phyloP scores from a whole-genome alignment of 1,140 invertebrate species.

The Drosophila micromelanica region DNA sequence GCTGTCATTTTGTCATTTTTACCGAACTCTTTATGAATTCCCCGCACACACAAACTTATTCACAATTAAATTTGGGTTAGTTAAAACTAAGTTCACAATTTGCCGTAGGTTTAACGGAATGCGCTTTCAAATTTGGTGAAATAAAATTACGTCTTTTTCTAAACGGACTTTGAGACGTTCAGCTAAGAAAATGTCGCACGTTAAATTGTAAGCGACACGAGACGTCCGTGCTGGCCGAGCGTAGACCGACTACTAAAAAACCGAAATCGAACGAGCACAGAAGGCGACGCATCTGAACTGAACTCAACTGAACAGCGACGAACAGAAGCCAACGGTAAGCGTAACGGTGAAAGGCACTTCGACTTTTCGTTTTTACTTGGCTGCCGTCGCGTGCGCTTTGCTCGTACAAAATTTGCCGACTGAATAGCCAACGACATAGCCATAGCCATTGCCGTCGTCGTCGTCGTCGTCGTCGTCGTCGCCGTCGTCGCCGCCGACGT shows the following conservation, averaged over 20 bases:
- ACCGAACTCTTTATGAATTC: constrained; percentile 74
- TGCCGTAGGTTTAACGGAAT: constrained; percentile 15
- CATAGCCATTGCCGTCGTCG: constrained; percentile 49
- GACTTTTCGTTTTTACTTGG: constrained; percentile 64
- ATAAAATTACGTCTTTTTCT: constrained; percentile 59
- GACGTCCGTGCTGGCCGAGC: constrained; percentile 60
- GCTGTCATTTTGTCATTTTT: constrained; percentile 84
- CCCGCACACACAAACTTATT: constrained; percentile 24
- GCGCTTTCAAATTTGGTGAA: too few relatives aligned
- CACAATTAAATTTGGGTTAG: constrained; percentile 14
- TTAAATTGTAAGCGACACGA: constrained; percentile 4
- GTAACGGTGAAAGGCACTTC: constrained; percentile 57
- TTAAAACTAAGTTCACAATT: constrained; percentile 2
- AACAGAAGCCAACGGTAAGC: constrained; percentile 46
- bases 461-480: constrained; percentile 30
- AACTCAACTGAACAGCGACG: neutral
- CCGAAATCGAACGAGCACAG: constrained; percentile 37
- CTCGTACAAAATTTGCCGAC: constrained; percentile 79
- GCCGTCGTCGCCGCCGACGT: constrained; percentile 46
- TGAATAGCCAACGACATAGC: constrained; percentile 61
- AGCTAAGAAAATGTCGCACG: constrained; percentile 7
- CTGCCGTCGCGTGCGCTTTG: constrained; percentile 40
- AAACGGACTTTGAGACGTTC: neutral
- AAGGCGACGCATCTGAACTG: constrained; percentile 6
- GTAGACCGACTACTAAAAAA: constrained; percentile 63